A percentile compares a stretch with the other conserved stretches of the same genome.
These are phyloP conservation scores for Cephalopachus bancanus DNA, from an alignment of 2,797 vertebrate species.

Conservation along the genomic window DNA sequence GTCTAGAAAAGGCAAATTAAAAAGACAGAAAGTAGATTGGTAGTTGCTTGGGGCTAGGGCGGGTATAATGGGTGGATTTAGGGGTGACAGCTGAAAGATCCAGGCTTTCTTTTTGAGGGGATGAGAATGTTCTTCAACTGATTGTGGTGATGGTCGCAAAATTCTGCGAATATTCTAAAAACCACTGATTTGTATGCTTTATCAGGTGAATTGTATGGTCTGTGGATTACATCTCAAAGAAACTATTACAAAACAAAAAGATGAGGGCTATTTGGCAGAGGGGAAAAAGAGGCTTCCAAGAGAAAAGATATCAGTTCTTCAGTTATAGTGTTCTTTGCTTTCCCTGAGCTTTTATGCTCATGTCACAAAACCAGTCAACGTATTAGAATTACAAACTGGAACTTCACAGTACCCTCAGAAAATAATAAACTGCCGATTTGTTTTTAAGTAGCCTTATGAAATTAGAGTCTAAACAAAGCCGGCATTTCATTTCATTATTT, in stretches of 20 bases:
- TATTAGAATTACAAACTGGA: not conserved
- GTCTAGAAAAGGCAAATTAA: not conserved
- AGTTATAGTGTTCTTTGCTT: not conserved
- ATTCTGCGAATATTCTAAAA: not conserved
- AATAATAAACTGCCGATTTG: not conserved
- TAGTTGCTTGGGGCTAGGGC: not conserved
- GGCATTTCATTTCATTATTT: not conserved
- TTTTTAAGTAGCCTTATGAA: not conserved
- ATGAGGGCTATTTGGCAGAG: not conserved
- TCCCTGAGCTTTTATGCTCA: not conserved
- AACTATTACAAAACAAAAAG: not conserved
- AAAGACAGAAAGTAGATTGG: not conserved
- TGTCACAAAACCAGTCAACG: rapidly evolving
- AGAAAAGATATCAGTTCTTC: not conserved
- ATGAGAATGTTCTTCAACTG: not conserved
- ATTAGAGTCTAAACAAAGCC: not conserved
- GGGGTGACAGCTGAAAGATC: not conserved
- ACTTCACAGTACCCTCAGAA: not conserved
- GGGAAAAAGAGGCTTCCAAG: not conserved
- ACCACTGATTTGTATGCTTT: not conserved
- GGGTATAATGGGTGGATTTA: not conserved
- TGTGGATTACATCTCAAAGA: not conserved
- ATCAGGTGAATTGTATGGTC: not conserved
- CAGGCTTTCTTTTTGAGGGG: not conserved
- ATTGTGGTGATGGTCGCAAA: not conserved